phyloP scores from a whole-genome alignment of 2,113 vertebrate species.

The Strix uralensis region DNA sequence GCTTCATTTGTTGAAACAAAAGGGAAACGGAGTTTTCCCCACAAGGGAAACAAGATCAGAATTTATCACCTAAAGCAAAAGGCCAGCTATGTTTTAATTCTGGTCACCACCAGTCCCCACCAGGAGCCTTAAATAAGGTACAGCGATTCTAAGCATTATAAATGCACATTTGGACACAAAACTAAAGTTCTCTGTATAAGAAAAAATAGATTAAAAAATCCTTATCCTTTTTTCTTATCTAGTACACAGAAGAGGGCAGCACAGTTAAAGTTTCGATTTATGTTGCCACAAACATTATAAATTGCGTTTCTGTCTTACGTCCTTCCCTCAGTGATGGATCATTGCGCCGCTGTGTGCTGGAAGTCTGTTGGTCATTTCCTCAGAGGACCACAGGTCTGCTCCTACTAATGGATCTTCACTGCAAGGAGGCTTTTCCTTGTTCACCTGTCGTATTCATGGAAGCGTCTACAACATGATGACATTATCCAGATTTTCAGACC shows the following conservation, averaged over 20 bases:
- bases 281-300: not conserved
- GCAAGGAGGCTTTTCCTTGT: not conserved
- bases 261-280: not conserved
- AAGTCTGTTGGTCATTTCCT: not conserved
- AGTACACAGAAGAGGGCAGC: conserved; percentile 44
- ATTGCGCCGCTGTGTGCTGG: rapidly evolving
- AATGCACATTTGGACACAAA: not conserved
- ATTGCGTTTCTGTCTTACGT: not conserved
- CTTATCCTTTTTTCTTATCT: not conserved
- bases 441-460: not conserved
- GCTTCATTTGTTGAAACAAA: not conserved
- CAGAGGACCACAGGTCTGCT: not conserved
- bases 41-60: not conserved
- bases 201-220: not conserved
- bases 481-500: not conserved
- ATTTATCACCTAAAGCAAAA: not conserved
- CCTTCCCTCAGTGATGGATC: not conserved
- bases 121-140: rapidly evolving
- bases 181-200: not conserved
- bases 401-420: not conserved
- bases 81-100: not conserved
- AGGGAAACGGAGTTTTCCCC: not conserved
- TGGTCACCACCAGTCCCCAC: not conserved
- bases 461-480: not conserved
- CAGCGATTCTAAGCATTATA: not conserved